phyloP scores from a whole-genome alignment of 2,113 vertebrate species.

The Danionella cerebrum region DNA sequence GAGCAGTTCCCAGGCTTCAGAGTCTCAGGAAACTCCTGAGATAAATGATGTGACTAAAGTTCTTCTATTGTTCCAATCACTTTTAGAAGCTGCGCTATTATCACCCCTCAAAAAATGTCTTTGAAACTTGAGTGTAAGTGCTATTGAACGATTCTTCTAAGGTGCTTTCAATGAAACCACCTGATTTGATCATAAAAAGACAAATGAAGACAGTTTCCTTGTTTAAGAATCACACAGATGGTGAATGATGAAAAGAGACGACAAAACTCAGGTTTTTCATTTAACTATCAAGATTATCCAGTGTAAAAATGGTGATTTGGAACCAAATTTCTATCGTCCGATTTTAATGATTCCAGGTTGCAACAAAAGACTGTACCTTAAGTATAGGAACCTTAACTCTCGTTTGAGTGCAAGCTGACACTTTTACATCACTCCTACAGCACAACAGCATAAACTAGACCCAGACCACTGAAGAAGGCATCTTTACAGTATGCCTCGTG shows the following conservation, averaged over 20 bases:
- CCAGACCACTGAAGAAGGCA: too few species aligned
- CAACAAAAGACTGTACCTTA: too few species aligned
- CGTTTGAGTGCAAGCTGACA: too few species aligned
- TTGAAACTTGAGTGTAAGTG: slow-evolving; percentile 51
- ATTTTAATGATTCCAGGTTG: too few species aligned
- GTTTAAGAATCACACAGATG: slow-evolving; percentile 15
- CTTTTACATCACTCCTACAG: too few species aligned
- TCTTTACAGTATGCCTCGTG: too few species aligned
- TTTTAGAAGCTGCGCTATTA: slow-evolving; percentile 51
- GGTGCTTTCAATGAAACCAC: slow-evolving; percentile 23
- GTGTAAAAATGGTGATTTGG: too few species aligned
- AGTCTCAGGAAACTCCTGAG: slow-evolving; percentile 53
- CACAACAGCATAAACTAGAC: too few species aligned
- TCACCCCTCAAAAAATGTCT: slow-evolving; percentile 39
- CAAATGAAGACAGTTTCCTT: slow-evolving; percentile 1
- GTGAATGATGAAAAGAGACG: neutral
- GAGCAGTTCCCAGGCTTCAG: slow-evolving; percentile 48
- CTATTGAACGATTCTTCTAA: slow-evolving; percentile 15
- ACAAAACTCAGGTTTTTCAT: neutral
- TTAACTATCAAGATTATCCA: too few species aligned
- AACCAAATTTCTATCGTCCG: too few species aligned
- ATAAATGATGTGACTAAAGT: slow-evolving; percentile 52
- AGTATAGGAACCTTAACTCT: too few species aligned
- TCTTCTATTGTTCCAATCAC: slow-evolving; percentile 47
- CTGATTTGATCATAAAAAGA: slow-evolving; percentile 18